A percentile compares a stretch with the other conserved stretches of the same genome.
Conservation (phyloP, 2,797 vertebrate genomes). For the Schizothorax lantsangensis region DNA sequence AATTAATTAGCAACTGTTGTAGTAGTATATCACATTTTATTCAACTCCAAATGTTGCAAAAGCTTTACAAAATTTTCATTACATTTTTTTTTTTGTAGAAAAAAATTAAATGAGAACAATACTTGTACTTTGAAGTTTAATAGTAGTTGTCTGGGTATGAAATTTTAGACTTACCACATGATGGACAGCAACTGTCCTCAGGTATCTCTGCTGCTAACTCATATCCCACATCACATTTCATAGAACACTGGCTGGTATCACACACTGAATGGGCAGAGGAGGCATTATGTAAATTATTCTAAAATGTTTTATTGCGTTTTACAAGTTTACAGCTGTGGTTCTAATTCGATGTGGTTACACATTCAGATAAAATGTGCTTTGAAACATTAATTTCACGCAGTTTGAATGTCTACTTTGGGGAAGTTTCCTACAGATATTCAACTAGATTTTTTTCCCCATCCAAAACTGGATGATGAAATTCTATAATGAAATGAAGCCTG, state of each 20-base stretch:
- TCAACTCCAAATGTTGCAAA: neutral
- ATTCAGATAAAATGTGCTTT: neutral
- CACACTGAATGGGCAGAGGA: conserved; percentile 69
- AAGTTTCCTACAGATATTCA: neutral
- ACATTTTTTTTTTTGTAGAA: too few species aligned
- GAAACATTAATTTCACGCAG: neutral
- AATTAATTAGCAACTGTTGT: neutral
- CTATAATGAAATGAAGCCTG: neutral
- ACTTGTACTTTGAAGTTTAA: neutral
- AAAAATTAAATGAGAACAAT: neutral
- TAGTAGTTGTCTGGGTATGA: neutral
- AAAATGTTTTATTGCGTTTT: neutral
- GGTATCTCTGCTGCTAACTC: conserved; percentile 32
- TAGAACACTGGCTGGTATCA: conserved; percentile 63
- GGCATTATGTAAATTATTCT: neutral
- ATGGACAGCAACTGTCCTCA: conserved; percentile 75
- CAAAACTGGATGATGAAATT: neutral
- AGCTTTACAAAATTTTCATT: too few species aligned
- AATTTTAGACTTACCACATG: conserved; percentile 75
- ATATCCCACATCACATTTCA: conserved; percentile 69
- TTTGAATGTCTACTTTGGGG: neutral
- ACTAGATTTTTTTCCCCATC: neutral
- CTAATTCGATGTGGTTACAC: neutral
- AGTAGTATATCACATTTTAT: neutral
- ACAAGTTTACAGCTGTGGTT: neutral